Evolutionary conservation across 2,797 vertebrate species (phyloP).

Genomic region (Platalea minor): DNA sequence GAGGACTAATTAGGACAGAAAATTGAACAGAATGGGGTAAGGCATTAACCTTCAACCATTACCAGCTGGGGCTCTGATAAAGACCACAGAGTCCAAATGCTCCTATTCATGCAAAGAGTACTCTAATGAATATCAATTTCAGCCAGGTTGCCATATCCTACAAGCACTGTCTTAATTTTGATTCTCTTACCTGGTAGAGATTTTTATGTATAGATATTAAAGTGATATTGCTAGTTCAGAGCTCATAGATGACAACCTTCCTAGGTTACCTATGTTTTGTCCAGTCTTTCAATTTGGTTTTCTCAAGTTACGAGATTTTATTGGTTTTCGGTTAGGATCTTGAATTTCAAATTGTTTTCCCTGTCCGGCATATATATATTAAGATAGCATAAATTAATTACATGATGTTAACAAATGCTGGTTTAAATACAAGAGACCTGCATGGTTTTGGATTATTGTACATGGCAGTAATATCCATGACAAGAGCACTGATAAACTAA

Average conservation of each 20-base stretch:
- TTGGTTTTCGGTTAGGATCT: not conserved
- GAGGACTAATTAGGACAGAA: conserved; percentile 84
- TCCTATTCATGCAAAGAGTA: conserved; percentile 79
- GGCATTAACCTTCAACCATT: conserved; percentile 84
- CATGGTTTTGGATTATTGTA: not conserved
- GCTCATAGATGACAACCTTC: not conserved
- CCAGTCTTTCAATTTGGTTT: conserved; percentile 16
- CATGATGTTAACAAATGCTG: not conserved
- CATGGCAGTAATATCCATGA: not conserved
- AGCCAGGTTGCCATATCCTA: conserved; percentile 73
- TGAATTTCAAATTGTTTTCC: not conserved
- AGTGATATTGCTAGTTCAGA: conserved; percentile 12
- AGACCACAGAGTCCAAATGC: conserved; percentile 83
- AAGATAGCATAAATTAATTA: not conserved
- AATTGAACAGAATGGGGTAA: conserved; percentile 85
- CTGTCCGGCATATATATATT: not conserved
- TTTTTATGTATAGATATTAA: conserved; percentile 9
- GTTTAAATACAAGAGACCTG: not conserved
- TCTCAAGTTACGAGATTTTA: not conserved
- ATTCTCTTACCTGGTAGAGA: conserved; percentile 54
- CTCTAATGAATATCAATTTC: conserved; percentile 84
- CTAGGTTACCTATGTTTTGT: not conserved
- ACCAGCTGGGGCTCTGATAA: conserved; percentile 85
- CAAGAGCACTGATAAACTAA: not conserved
- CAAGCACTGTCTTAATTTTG: conserved; percentile 57